These are phyloP conservation scores for Schizothorax lantsangensis DNA, from an alignment of 2,797 vertebrate genomes.

Conservation along the genomic window DNA sequence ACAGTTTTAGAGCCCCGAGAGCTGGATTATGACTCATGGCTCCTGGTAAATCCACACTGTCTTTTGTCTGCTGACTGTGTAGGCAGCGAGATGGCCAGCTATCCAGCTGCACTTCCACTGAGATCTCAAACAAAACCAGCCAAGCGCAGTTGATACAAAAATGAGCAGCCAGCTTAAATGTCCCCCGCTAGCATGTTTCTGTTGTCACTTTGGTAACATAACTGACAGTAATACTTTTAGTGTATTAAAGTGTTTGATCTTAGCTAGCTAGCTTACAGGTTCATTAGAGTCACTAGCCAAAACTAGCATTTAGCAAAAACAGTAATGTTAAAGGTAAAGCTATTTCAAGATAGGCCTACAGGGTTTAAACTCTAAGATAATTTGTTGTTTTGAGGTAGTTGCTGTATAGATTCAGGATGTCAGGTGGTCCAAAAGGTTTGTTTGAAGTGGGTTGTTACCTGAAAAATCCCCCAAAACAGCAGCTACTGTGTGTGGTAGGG, in stretches of 20 bases:
- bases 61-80: slow-evolving; percentile 50
- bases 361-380: neutral
- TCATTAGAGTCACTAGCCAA: neutral
- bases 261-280: neutral
- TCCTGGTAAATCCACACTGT: slow-evolving; percentile 44
- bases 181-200: neutral
- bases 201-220: slow-evolving; percentile 12
- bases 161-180: slow-evolving; percentile 3
- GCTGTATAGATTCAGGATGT: neutral
- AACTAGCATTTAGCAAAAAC: neutral
- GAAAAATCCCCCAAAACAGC: neutral
- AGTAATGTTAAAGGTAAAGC: neutral
- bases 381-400: neutral
- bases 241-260: neutral
- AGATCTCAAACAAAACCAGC: slow-evolving; percentile 40
- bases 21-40: slow-evolving; percentile 55
- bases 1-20: slow-evolving; percentile 16
- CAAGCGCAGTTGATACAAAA: slow-evolving; percentile 6
- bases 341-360: neutral
- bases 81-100: slow-evolving; percentile 23
- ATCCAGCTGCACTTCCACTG: slow-evolving; percentile 30
- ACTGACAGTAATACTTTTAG: neutral
- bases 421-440: neutral
- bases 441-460: neutral
- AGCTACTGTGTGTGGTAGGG: neutral